phyloP scores from a whole-genome alignment of 2,888 invertebrate genomes.

The Deroplatys truncata region DNA sequence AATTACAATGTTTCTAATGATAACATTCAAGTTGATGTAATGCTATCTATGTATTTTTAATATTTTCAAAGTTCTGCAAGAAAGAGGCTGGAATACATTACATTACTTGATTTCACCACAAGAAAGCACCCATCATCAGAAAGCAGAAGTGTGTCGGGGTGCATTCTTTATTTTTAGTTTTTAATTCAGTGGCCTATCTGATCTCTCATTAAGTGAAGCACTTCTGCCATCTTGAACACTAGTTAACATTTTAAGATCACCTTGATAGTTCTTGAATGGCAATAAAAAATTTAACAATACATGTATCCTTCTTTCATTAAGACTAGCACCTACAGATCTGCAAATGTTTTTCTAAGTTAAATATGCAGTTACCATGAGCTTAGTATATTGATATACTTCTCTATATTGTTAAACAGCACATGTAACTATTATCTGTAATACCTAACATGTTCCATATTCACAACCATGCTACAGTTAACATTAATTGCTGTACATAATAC shows the following conservation, averaged over 20 bases:
- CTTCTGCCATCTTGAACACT: neutral
- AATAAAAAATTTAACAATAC: neutral
- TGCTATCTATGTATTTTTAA: too few relatives aligned
- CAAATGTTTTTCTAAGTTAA: neutral
- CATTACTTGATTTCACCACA: too few relatives aligned
- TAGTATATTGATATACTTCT: neutral
- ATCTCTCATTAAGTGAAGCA: neutral
- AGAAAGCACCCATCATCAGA: too few relatives aligned
- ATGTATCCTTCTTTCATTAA: neutral
- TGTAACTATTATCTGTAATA: neutral
- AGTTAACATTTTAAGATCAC: neutral
- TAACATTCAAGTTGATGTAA: too few relatives aligned
- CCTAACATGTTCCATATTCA: constrained; percentile 1
- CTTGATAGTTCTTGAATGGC: neutral
- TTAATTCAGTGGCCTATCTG: neutral
- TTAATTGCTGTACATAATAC: neutral
- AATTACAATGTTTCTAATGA: too few relatives aligned
- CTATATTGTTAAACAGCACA: neutral
- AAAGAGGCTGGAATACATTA: too few relatives aligned
- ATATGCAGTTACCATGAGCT: neutral
- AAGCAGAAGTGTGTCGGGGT: too few relatives aligned
- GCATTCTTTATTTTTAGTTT: too few relatives aligned
- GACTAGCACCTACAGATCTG: neutral
- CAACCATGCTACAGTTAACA: constrained; percentile 16
- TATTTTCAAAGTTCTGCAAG: too few relatives aligned